Evolutionary conservation across 2,888 invertebrate species (phyloP), one percentile per base, ranked within the genome.

Genomic region (Cryptophagus acutangulus): DNA sequence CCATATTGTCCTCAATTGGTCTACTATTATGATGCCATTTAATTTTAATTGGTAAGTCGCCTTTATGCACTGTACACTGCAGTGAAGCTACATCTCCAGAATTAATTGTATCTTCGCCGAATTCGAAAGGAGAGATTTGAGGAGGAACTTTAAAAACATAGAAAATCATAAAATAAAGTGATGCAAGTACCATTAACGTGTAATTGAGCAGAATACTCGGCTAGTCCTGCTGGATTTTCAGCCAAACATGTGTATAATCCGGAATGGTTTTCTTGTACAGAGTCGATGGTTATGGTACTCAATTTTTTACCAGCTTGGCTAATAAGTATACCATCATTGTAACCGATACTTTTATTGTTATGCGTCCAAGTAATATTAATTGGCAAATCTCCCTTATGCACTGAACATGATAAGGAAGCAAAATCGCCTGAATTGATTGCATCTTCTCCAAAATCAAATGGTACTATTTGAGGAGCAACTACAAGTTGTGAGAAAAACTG

Each of bases 171-270:
- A 16, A 38, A 38, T 9, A 2, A n/a, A n/a, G n/a, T 2, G n/a
- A 9, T 17, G 6, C n/a, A 86, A 39, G 82, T 84, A 69, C 87
- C 87, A 65, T 81, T 82, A 47, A 87, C 87, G 38, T 54, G 41
- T 35, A 60, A 48, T 5, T 43, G 68, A 40, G 81, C 76, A 41
- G 80, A 77, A 70, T 78, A 77, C 59, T 75, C 76, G 52, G 77
- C 74, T 59, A 70, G 73, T 45, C 85, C 84, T 65, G 81, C 82
- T 48, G 67, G 65, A 71, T 86, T 87, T 48, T 75, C 75, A 39
- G 82, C 87, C 54, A 76, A 74, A 70, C 87, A 88, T 35, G 84
- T 84, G 66, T 87, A 88, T 65, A 78, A 80, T 47, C 87, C 87
- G 31, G 79, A 76, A 66, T 87, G 84, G 52, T 77, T 69, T 33